A percentile compares a stretch with the other conserved stretches of the same genome.
Conservation (phyloP, 2,113 vertebrate genomes). For the Hippoglossus stenolepis region DNA sequence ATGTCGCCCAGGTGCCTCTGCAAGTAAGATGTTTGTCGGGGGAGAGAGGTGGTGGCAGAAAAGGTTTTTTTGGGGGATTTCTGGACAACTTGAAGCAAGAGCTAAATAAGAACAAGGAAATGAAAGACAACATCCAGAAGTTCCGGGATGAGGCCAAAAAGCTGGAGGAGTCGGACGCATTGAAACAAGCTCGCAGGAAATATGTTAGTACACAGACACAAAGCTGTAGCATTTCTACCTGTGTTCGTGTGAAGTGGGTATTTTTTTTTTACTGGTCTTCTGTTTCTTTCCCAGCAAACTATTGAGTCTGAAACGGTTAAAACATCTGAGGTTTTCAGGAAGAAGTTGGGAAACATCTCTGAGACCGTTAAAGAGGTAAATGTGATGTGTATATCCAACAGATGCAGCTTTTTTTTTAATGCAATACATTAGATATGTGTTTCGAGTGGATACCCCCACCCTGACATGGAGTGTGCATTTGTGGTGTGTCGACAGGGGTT, state of each 20-base stretch:
- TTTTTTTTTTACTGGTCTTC: neutral
- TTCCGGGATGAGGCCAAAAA: conserved; percentile 94
- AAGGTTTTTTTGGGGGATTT: conserved; percentile 93
- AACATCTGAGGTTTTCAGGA: conserved; percentile 92
- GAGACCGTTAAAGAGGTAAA: conserved; percentile 94
- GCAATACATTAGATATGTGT: neutral
- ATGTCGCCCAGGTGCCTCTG: conserved; percentile 28
- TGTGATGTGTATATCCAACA: rapidly evolving
- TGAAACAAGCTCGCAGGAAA: conserved; percentile 93
- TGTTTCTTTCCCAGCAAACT: conserved; percentile 85
- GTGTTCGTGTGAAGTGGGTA: neutral
- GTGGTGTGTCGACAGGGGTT: conserved; percentile 82
- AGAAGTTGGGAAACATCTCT: conserved; percentile 89
- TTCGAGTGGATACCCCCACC: neutral
- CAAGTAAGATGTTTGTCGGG: conserved; percentile 76
- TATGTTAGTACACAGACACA: conserved; percentile 84
- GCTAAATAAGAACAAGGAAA: conserved; percentile 94
- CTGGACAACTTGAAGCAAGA: conserved; percentile 95
- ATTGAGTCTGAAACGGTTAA: conserved; percentile 96
- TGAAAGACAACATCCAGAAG: conserved; percentile 96
- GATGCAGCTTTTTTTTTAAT: too few relatives aligned
- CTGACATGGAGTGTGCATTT: neutral
- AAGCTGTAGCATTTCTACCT: neutral
- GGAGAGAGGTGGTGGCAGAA: conserved; percentile 81
- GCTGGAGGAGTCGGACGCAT: conserved; percentile 93